A percentile compares a stretch with the other conserved stretches of the same genome.
Evolutionary conservation across 1,140 invertebrate species (phyloP).

Genomic region (Sarcophaga bullata): DNA sequence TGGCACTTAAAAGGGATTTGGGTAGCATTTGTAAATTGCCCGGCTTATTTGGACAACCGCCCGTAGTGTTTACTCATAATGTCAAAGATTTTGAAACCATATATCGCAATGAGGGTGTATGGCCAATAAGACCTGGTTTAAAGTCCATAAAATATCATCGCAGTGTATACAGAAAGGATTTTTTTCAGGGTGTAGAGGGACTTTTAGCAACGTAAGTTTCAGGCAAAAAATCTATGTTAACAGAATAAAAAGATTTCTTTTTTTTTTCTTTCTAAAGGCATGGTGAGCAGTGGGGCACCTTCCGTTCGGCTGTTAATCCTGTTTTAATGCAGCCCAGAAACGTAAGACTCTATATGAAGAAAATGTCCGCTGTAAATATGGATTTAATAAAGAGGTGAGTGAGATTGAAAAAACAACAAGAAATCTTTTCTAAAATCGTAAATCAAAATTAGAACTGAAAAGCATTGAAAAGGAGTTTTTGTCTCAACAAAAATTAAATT

Average conservation of each 20-base stretch:
- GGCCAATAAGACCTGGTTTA: conserved; percentile 29
- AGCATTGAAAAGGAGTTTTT: no score
- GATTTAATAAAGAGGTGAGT: conserved; percentile 57
- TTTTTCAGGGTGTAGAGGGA: conserved; percentile 42
- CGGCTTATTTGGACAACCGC: conserved; percentile 26
- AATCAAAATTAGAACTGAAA: no score
- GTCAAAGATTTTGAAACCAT: conserved; percentile 46
- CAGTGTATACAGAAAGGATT: conserved; percentile 41
- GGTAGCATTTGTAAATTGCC: conserved; percentile 41
- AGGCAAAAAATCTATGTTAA: neutral
- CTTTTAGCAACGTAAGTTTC: conserved; percentile 36
- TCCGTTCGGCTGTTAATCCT: conserved; percentile 55
- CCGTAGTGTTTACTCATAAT: conserved; percentile 41
- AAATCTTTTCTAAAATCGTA: no score
- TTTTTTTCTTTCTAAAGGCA: conserved; percentile 47
- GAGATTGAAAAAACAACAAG: conserved; percentile 56
- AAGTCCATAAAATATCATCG: conserved; percentile 46
- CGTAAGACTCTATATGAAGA: conserved; percentile 51
- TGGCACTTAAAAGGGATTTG: conserved; percentile 40
- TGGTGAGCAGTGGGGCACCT: conserved; percentile 54
- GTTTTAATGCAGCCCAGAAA: conserved; percentile 60
- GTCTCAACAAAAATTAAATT: no score
- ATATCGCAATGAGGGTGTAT: conserved; percentile 44
- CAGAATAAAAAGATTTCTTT: neutral
- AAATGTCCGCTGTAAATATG: conserved; percentile 58